A percentile compares a stretch with the other conserved stretches of the same genome.
These are phyloP conservation scores for Cisticola juncidis DNA, from an alignment of 2,113 vertebrate genomes.

Conservation along the genomic window DNA sequence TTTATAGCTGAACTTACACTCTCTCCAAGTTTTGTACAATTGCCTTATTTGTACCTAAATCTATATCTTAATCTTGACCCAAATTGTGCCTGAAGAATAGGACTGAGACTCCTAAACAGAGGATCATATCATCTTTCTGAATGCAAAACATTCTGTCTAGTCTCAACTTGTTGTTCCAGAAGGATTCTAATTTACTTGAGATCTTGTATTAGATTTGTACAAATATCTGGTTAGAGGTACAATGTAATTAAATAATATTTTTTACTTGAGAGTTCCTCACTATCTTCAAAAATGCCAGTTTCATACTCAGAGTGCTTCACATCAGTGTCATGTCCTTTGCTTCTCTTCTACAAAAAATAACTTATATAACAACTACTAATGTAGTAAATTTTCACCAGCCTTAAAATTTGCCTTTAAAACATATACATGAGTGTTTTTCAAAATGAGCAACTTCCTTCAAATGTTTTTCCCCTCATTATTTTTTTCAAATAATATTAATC, in stretches of 20 bases:
- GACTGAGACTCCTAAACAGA: background rate
- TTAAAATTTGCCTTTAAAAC: background rate
- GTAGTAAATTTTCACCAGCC: background rate
- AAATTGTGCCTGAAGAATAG: background rate
- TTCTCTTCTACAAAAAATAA: background rate
- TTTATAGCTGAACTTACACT: background rate
- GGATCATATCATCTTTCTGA: background rate
- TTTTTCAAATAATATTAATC: background rate
- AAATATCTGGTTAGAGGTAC: background rate
- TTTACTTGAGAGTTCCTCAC: background rate
- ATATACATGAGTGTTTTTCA: background rate
- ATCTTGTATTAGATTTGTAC: background rate
- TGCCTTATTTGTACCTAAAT: background rate
- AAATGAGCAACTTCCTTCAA: background rate
- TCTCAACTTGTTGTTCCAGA: background rate
- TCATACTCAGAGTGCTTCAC: background rate
- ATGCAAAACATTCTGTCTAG: background rate
- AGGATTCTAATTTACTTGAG: background rate
- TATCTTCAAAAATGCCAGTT: background rate
- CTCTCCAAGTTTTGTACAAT: background rate
- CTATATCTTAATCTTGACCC: background rate
- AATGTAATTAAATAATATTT: background rate
- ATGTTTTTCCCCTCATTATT: accelerated
- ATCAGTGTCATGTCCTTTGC: background rate
- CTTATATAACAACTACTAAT: background rate